Base-by-base conservation (phyloP, 2,113 vertebrate genomes). In the Platysternon megacephalum region DNA sequence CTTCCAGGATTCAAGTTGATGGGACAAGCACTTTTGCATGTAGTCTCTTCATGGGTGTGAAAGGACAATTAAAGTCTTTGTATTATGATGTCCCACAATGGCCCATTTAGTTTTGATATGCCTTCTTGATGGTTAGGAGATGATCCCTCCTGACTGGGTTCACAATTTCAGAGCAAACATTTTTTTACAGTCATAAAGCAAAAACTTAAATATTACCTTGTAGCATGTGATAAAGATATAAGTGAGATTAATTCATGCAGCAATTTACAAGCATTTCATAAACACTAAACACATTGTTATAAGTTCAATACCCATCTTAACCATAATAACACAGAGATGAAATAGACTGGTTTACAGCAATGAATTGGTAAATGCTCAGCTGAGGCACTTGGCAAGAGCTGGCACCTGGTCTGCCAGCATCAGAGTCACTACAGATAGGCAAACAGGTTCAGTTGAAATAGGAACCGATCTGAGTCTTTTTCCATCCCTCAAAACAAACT, bases 401-500 rank as follows among this genome's bases (percentile, higher is more conserved):
- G 61, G 61, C 61, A 17, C 32, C 6, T 21, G 35, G 65, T 68
- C 65, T 56, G 11, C 26, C 55, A 56, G 11, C 26, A 56, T 56
- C 2, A 12, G 56, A 58, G 56, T 58, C 11, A 35, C 97, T 97
- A 97, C 0, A 0, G 91, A 85, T 88, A 26, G 42, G 42, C 17
- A 74, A 74, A 61, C 58, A 39, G 80, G 48, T 85, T 96, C 80
- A 51, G 83, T 81, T 89, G 88, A 95, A 97, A 97, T 76, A 83
- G 94, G 90, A 96, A 97, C 87, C 92, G 96, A 97, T 95, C 74
- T 83, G 92, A 95, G 96, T 96, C 96, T 97, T 97, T 91, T 89
- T 95, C 93, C 93, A 93, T 96, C 96, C 96, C 97, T 97, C 96
- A 95, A 95, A 97, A 92, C 56, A 94, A 93, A 95, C 44, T 94